These are phyloP conservation scores for Leptobrachium ailaonicum DNA, from an alignment of 2,113 vertebrate species.

Conservation along the genomic window DNA sequence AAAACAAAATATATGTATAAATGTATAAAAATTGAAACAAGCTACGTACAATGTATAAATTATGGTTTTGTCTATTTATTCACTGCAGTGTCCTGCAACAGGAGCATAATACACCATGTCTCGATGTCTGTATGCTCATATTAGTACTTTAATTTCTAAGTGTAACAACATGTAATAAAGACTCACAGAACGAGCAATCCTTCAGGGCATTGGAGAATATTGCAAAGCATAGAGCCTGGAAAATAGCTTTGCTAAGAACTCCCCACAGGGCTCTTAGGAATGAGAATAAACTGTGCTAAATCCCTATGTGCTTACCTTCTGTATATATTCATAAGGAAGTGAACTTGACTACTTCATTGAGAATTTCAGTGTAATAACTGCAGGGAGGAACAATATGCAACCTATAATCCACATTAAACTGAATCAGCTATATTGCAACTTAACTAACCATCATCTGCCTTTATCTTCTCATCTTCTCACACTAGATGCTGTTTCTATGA, in stretches of 20 bases:
- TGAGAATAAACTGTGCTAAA: constrained; percentile 3
- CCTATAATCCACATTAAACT: background rate
- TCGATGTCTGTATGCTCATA: background rate
- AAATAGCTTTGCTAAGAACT: background rate
- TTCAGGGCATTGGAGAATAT: background rate
- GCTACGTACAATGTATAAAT: background rate
- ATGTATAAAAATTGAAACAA: background rate
- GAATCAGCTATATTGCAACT: background rate
- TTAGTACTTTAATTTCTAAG: constrained; percentile 4
- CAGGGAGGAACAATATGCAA: background rate
- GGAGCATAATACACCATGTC: too few species aligned
- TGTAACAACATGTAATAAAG: background rate
- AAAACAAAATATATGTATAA: too few species aligned
- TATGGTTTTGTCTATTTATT: background rate
- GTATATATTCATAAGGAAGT: background rate
- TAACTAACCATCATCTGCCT: too few species aligned
- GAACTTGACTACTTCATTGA: background rate
- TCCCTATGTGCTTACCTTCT: background rate
- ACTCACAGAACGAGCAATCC: background rate
- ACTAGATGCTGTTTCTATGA: too few species aligned
- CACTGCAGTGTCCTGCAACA: background rate
- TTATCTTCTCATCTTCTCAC: too few species aligned
- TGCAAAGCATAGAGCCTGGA: background rate
- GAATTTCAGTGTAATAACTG: background rate
- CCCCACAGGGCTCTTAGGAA: constrained; percentile 1